Percentiles rank a stretch among this genome's conserved stretches.
Evolutionary conservation across 1,140 invertebrate species (phyloP).

Genomic region (Coptotermes formosanus): DNA sequence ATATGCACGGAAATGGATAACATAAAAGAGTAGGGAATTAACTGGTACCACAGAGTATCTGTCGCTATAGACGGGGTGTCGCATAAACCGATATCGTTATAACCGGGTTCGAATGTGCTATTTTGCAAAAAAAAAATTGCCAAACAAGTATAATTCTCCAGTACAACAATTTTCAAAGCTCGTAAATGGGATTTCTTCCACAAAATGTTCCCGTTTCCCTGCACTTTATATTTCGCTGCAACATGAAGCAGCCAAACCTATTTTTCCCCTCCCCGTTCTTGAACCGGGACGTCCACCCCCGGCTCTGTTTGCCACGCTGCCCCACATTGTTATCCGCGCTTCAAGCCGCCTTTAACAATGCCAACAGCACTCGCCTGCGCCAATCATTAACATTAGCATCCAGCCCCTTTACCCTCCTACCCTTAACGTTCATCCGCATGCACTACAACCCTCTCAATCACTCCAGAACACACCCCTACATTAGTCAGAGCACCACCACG

Average conservation of each 20-base stretch:
- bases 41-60: too few species aligned
- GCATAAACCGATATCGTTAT: too few species aligned
- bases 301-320: neutral
- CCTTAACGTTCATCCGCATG: neutral
- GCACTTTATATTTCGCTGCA: neutral
- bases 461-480: slow-evolving; percentile 13
- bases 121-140: too few species aligned
- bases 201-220: neutral
- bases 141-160: neutral
- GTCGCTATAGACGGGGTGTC: too few species aligned
- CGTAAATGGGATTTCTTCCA: neutral
- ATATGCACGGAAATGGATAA: too few species aligned
- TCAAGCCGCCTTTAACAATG: neutral
- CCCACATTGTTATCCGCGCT: neutral
- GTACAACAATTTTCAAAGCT: neutral
- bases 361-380: neutral
- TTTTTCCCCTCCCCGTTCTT: neutral
- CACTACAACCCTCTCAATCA: slow-evolving; percentile 7
- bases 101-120: too few species aligned
- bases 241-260: neutral
- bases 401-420: neutral
- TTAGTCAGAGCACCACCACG: neutral
- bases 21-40: too few species aligned
- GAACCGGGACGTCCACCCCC: neutral
- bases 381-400: slow-evolving; percentile 14